A percentile compares a stretch with the other conserved stretches of the same genome.
These are phyloP conservation scores for Enteromius radiatus DNA, from an alignment of 2,797 vertebrate genomes.

Conservation along the genomic window DNA sequence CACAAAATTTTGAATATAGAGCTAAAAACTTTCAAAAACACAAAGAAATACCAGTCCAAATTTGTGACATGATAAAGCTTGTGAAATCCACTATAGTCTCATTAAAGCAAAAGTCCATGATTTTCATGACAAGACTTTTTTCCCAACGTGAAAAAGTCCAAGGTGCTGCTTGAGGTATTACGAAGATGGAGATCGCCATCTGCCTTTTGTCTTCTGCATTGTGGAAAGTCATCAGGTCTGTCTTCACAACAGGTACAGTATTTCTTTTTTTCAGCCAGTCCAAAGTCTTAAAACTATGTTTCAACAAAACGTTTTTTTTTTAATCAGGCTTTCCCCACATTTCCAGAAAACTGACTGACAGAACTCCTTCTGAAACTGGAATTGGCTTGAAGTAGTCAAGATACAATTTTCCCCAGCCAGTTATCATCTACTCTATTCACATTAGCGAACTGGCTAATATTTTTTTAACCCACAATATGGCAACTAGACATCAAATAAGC, in stretches of 20 bases:
- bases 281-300: not conserved
- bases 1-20: not conserved
- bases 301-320: slow-evolving; percentile 17
- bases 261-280: slow-evolving; percentile 26
- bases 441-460: not conserved
- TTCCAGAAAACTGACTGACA: slow-evolving; percentile 7
- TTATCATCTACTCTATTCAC: slow-evolving; percentile 15
- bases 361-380: slow-evolving; percentile 15
- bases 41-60: not conserved
- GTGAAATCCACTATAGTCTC: not conserved
- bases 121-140: not conserved
- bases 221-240: slow-evolving; percentile 26
- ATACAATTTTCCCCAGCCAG: not conserved
- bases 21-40: not conserved
- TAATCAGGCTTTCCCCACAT: not conserved
- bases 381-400: slow-evolving; percentile 1
- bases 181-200: slow-evolving; percentile 1
- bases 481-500: slow-evolving; percentile 12
- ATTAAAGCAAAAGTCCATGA: not conserved
- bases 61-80: not conserved
- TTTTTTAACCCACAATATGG: not conserved
- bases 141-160: not conserved
- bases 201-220: slow-evolving; percentile 14
- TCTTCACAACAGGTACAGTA: slow-evolving; percentile 18
- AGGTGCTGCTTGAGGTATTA: slow-evolving; percentile 15